phyloP scores from a whole-genome alignment of 2,113 vertebrate species.

The Gnathonemus echidnorhynchus region DNA sequence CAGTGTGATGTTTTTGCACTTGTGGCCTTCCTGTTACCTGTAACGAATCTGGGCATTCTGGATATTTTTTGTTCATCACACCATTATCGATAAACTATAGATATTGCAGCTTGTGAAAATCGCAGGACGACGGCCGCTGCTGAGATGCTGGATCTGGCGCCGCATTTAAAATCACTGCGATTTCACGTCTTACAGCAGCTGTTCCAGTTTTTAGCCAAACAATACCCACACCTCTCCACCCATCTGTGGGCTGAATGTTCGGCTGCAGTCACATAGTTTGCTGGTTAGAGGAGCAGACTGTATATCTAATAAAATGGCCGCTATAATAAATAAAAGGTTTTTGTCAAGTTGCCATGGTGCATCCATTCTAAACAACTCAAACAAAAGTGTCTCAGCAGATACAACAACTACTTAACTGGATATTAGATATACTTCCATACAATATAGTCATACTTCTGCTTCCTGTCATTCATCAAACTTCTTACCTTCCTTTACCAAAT shows the following conservation, averaged over 20 bases:
- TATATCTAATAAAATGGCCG: neutral
- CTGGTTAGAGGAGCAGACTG: neutral
- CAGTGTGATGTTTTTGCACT: neutral
- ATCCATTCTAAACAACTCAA: neutral
- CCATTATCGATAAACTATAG: neutral
- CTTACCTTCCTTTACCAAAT: slow-evolving; percentile 37
- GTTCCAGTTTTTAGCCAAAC: neutral
- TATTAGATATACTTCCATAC: neutral
- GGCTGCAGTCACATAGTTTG: neutral
- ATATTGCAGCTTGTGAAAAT: neutral
- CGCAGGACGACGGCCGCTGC: neutral
- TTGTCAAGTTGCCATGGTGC: neutral
- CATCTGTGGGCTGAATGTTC: neutral
- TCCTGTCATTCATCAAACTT: neutral
- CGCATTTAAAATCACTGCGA: neutral
- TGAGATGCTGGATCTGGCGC: neutral
- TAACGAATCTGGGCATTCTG: neutral
- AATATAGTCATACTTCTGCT: neutral
- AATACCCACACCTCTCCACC: neutral
- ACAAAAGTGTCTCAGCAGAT: neutral
- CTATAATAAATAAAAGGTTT: neutral
- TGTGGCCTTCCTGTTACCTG: neutral
- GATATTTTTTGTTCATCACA: neutral
- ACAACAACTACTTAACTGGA: neutral
- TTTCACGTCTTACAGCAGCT: neutral